Conservation (phyloP, 2,888 invertebrate species). For the Dasypogon diadema region DNA sequence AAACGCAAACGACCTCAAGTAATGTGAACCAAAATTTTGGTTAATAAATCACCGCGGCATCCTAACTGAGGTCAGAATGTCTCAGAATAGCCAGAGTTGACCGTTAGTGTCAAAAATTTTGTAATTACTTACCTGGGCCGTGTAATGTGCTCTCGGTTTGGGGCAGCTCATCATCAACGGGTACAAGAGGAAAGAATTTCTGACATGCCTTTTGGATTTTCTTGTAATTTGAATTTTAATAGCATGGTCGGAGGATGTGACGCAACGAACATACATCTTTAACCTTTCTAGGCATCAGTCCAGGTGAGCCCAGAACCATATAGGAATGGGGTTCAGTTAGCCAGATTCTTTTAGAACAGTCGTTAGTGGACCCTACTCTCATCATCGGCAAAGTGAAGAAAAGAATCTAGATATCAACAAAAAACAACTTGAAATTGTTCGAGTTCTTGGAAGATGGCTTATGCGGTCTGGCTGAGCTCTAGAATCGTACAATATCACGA, state of each 20-base stretch:
- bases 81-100: constrained; percentile 35
- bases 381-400: constrained; percentile 36
- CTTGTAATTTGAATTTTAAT: constrained; percentile 48
- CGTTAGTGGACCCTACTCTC: constrained; percentile 44
- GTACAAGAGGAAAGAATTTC: constrained; percentile 42
- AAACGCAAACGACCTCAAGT: constrained; percentile 27
- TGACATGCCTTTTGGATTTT: constrained; percentile 48
- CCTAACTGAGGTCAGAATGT: constrained; percentile 30
- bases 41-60: constrained; percentile 40
- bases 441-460: constrained; percentile 43
- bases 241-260: constrained; percentile 23
- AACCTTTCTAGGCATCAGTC: constrained; percentile 13
- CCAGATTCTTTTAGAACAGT: constrained; percentile 22
- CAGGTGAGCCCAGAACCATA: background rate
- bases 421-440: constrained; percentile 23
- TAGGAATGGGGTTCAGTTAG: background rate
- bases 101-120: constrained; percentile 50
- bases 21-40: constrained; percentile 37
- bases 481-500: constrained; percentile 31
- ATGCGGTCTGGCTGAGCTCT: background rate
- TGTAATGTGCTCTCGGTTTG: constrained; percentile 25
- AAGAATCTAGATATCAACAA: constrained; percentile 14
- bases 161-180: constrained; percentile 45
- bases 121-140: constrained; percentile 43
- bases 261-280: constrained; percentile 24